Conservation (phyloP, 2,797 vertebrate species). For the Pteropus rufus region DNA sequence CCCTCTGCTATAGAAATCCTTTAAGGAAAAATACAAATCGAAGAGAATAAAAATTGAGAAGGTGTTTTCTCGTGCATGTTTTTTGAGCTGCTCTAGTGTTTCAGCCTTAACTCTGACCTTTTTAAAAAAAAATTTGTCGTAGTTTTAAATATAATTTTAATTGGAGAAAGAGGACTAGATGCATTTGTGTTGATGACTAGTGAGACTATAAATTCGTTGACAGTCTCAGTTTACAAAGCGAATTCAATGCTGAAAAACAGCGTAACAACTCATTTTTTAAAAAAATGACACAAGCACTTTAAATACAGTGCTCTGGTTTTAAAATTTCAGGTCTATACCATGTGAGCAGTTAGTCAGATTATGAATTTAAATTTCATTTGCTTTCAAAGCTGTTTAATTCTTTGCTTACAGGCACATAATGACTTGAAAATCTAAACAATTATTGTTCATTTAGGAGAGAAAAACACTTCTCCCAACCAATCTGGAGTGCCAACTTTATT, state of each 20-base stretch:
- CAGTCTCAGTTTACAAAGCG: conserved; percentile 29
- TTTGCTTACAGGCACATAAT: conserved; percentile 42
- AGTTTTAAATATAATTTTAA: conserved; percentile 47
- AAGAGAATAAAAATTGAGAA: conserved; percentile 21
- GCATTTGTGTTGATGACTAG: background rate
- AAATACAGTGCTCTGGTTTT: conserved; percentile 34
- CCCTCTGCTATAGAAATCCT: background rate
- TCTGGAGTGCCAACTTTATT: conserved; percentile 1
- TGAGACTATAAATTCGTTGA: conserved; percentile 8
- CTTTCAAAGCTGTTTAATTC: conserved; percentile 24
- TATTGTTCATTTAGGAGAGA: conserved; percentile 36
- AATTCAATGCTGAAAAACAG: background rate
- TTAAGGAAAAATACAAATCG: background rate
- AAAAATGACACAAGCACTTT: background rate
- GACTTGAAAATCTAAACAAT: conserved; percentile 63
- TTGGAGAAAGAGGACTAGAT: background rate
- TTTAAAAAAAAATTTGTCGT: background rate
- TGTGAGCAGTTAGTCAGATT: conserved; percentile 41
- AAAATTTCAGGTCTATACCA: conserved; percentile 1
- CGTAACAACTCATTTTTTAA: background rate
- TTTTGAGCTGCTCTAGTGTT: background rate
- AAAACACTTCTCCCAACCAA: background rate
- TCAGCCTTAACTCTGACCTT: background rate
- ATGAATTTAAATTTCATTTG: conserved; percentile 56
- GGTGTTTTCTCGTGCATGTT: background rate